Evolutionary conservation across 64 coral and sea anemone genomes (phyloP).

Genomic region (Pachyseris speciosa): DNA sequence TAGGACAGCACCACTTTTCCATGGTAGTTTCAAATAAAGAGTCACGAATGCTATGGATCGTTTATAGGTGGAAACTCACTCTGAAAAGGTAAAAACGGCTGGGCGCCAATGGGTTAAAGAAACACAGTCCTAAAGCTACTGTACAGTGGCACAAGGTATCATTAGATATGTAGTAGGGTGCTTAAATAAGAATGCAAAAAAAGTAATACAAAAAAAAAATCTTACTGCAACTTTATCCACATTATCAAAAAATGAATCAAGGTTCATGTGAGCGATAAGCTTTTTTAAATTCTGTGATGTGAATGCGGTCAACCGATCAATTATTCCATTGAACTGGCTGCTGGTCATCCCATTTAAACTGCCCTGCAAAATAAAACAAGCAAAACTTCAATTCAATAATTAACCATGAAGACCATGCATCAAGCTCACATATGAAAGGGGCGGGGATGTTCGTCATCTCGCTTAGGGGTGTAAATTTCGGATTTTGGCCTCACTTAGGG

Average conservation of each 20-base stretch:
- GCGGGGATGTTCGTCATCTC: neutral
- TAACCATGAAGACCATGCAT: neutral
- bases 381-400: neutral
- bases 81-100: no score
- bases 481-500: no score
- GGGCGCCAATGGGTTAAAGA: no score
- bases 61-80: no score
- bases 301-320: constrained; percentile 69
- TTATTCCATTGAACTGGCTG: constrained; percentile 60
- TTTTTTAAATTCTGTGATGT: constrained; percentile 81
- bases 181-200: neutral
- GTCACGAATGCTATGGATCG: no score
- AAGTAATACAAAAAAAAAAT: neutral
- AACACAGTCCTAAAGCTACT: no score
- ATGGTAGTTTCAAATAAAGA: no score
- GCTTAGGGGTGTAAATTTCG: no score
- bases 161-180: no score
- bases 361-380: constrained; percentile 40
- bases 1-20: no score
- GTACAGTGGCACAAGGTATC: no score
- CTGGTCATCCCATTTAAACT: constrained; percentile 75
- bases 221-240: constrained; percentile 66
- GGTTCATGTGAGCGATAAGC: constrained; percentile 68
- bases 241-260: constrained; percentile 74
- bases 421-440: neutral